Evolutionary conservation across 2,797 vertebrate species (phyloP), one percentile per base, ranked within the genome.

Genomic region (Amphiprion clarkii): DNA sequence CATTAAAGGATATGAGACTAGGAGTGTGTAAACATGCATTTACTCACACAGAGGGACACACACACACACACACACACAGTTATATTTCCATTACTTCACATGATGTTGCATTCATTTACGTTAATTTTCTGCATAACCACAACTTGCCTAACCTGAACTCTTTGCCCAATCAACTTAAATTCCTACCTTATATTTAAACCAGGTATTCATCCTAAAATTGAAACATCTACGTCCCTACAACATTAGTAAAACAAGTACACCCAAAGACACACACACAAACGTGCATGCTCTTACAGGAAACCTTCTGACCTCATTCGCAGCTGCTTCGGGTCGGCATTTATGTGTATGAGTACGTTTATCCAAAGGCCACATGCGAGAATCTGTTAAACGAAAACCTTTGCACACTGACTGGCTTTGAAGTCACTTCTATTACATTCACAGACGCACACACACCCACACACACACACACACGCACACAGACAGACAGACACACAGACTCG

Each of bases 291-390:
- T 75, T 63, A 74, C 70, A 79, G 58, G 70, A 87, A 82, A 53
- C 62, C 62, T 49, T 77, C 40, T 81, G 78, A 92, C 79, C 79
- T 85, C 83, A 84, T 76, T 84, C 72, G 55, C 84, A 90, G 85
- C 86, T 85, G 82, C 31, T 74, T 78, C 40, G 33, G 52, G 63
- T 78, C 67, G 82, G 71, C 29, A 39, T 74, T 74, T 77, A 68
- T 48, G 48, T 83, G 63, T 66, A 54, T 58, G 60, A 80, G 78
- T 48, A 25, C 75, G 76, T 84, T 83, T 66, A 85, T 72, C 59
- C 67, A 73, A 74, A 77, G 49, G 61, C 59, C 69, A 78, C 56
- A 75, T 69, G 39, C 7, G 3, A 70, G 56, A 75, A 53, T 71
- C 40, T 82, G 71, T 82, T 82, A 44, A 61, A 87, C 57, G 76